Evolutionary conservation across 2,113 vertebrate genomes (phyloP).

Genomic region (Sorex fumeus): DNA sequence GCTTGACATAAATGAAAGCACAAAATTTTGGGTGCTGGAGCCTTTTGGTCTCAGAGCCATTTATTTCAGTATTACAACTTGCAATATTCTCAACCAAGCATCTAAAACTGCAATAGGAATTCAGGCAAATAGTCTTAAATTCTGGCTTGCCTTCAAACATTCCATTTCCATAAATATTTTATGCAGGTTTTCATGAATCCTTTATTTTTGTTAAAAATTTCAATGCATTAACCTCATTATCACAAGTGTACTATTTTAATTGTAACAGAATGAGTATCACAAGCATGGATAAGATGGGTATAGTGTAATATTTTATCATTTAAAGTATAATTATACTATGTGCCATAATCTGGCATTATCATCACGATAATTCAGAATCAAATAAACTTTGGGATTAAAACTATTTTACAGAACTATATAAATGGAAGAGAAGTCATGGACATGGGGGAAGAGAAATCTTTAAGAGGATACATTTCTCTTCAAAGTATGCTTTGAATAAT

Average conservation of each 20-base stretch:
- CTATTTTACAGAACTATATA: conserved; percentile 27
- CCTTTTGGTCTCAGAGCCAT: conserved; percentile 58
- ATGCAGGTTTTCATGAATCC: conserved; percentile 73
- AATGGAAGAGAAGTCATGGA: neutral
- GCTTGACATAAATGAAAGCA: conserved; percentile 40
- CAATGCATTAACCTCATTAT: conserved; percentile 77
- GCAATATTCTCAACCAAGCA: conserved; percentile 74
- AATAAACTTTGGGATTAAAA: conserved; percentile 44
- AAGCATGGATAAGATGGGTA: neutral
- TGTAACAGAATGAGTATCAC: conserved; percentile 69
- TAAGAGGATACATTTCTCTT: conserved; percentile 25
- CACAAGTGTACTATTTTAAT: conserved; percentile 73
- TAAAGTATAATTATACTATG: conserved; percentile 37
- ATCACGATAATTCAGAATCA: neutral
- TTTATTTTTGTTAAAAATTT: conserved; percentile 75
- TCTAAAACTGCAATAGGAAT: conserved; percentile 66
- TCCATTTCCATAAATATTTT: conserved; percentile 81
- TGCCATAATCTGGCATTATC: conserved; percentile 9
- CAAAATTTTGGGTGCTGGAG: conserved; percentile 17
- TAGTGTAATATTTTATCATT: conserved; percentile 52
- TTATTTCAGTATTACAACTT: conserved; percentile 66
- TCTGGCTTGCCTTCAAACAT: conserved; percentile 72
- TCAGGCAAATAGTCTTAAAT: conserved; percentile 76
- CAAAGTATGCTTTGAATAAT: conserved; percentile 25
- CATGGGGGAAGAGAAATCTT: neutral